Evolutionary conservation across 2,888 invertebrate genomes (phyloP), one percentile per base, ranked within the genome.

Genomic region (Eupithecia tripunctaria): DNA sequence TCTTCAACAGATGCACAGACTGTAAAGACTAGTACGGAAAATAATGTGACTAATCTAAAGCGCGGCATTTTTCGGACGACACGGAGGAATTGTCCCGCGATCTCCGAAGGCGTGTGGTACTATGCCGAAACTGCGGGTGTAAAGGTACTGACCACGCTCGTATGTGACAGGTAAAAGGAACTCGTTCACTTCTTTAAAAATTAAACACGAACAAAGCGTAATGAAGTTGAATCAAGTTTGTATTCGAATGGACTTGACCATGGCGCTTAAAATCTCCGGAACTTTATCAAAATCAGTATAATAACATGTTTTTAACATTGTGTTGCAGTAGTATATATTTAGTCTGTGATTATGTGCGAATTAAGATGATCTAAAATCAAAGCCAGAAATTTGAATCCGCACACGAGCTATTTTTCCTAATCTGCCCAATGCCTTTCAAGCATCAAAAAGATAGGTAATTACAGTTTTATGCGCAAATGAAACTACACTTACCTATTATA

Each of bases 1-100:
- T 83, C 78, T n/a, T 80, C 77, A 29, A 68, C 36, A 1, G 72
- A 70, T 51, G 72, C 71, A 67, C 77, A 72, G 38, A 72, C 59
- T 4, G 79, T 75, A n/a, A 80, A 73, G 72, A 72, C 76, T 59
- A 76, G 79, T 15, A 81, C 69, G 18, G 80, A 71, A 68, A 82
- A 51, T 36, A 82, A 77, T 38, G 74, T 56, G 18, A 77, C 21
- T 32, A 79, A 65, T 73, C 43, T 68, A 7, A 73, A 70, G n/a
- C 68, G 65, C 64, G 68, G 25, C 79, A 80, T 80, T 15, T 62
- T 64, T n/a, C 1, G 65, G 63, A 47, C 29, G 36, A 21, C 38
- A 41, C 38, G 43, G 43, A 59, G 67, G 75, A 67, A 25, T 27
- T 29, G 36, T 32, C 71, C 72, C 64, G 75, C 70, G 75, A 32